Evolutionary conservation across 2,888 invertebrate genomes (phyloP).

Genomic region (Callinectes sapidus): DNA sequence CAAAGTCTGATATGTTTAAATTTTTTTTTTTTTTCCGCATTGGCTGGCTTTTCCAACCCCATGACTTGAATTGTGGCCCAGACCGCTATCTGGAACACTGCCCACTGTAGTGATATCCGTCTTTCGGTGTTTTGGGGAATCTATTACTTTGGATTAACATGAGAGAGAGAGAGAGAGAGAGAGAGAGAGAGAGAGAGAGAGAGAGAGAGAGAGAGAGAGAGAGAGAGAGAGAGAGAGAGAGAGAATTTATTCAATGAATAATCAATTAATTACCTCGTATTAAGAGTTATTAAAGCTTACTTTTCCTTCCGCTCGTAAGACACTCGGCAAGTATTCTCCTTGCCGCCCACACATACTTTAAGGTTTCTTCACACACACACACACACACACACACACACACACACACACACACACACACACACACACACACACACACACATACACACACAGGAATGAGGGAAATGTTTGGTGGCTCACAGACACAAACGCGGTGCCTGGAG

Average conservation of each 20-base stretch:
- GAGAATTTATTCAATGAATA: not conserved
- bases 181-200: not conserved
- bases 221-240: not conserved
- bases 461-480: constrained; percentile 40
- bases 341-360: not conserved
- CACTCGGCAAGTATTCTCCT: not conserved
- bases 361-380: not conserved
- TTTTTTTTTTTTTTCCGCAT: too few relatives aligned
- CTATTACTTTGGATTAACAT: too few relatives aligned
- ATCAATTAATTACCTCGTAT: not conserved
- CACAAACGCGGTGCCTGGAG: constrained; percentile 45
- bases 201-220: not conserved
- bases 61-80: not conserved
- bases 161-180: not conserved
- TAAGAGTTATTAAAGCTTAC: not conserved
- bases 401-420: constrained; percentile 32
- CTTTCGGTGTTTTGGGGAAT: too few relatives aligned
- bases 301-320: not conserved
- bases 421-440: constrained; percentile 32
- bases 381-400: constrained; percentile 23
- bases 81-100: too few relatives aligned
- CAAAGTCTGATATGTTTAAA: too few relatives aligned
- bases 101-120: too few relatives aligned
- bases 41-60: not conserved
- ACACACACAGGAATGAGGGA: constrained; percentile 46